These are phyloP conservation scores for Zenarchopterus dispar DNA, from an alignment of 2,797 vertebrate species.

Conservation along the genomic window DNA sequence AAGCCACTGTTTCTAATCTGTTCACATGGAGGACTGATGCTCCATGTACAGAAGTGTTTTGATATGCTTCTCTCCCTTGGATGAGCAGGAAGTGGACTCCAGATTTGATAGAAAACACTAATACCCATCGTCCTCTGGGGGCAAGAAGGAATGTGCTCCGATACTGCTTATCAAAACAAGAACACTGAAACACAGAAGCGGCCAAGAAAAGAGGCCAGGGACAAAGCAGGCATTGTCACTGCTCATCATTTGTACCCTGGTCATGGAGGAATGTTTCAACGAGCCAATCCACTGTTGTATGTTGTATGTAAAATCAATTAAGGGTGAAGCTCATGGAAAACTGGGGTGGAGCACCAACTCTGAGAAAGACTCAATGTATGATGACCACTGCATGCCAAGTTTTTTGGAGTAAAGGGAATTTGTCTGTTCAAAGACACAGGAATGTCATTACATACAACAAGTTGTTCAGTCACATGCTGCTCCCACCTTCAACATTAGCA, in stretches of 20 bases:
- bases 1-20: conserved; percentile 80
- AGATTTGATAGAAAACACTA: conserved; percentile 74
- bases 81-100: conserved; percentile 70
- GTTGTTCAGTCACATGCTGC: background rate
- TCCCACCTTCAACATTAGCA: too few species aligned
- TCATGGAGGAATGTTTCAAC: conserved; percentile 40
- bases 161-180: conserved; percentile 77
- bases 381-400: conserved; percentile 11
- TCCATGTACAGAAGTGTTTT: conserved; percentile 65
- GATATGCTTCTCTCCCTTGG: conserved; percentile 64
- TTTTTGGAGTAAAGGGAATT: conserved; percentile 21
- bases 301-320: conserved; percentile 79
- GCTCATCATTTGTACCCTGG: conserved; percentile 52
- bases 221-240: conserved; percentile 61
- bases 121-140: conserved; percentile 70
- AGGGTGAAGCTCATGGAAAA: conserved; percentile 49
- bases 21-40: conserved; percentile 67
- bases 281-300: conserved; percentile 58
- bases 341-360: conserved; percentile 26
- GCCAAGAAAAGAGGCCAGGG: conserved; percentile 71
- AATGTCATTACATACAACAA: conserved; percentile 33
- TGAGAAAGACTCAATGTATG: conserved; percentile 17
- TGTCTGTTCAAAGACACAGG: conserved; percentile 61
- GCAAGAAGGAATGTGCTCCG: conserved; percentile 54
- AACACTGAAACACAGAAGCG: conserved; percentile 68